Evolutionary conservation across 1,140 invertebrate genomes (phyloP), one percentile per base, ranked within the genome.

Genomic region (Riptortus pedestris): DNA sequence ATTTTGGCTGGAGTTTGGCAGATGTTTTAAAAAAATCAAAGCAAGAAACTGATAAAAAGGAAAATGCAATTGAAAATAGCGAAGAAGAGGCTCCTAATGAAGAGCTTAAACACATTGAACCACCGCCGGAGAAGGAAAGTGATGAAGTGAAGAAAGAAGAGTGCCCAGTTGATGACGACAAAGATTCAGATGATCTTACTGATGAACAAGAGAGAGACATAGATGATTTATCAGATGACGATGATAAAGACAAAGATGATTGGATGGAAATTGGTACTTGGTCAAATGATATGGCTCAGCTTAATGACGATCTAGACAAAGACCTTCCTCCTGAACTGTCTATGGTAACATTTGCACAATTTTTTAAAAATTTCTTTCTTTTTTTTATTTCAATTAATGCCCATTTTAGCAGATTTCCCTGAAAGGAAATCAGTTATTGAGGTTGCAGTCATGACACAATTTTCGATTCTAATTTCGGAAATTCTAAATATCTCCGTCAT

Each of bases 1-100:
- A 93, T 77, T 96, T 96, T 76, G 92, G 91, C 0, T 96, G 91
- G 91, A 91, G 85, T 71, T 75, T 94, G 28, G 85, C 87, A 20
- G 90, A 93, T 73, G 90, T 93, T 7, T 72, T 90, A 28, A 82
- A 80, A 69, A 85, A 83, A 70, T 80, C 81, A 0, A 81, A 80
- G 60, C 80, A 83, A 69, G 70, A 78, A 59, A 66, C 64, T 43
- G 69, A 69, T 69, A 68, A 63, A 63, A 70, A 65, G 69, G 70
- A 55, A 20, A n/a, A n/a, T n/a, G n/a, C n/a, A n/a, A 68, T 70
- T 38, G 52, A 51, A 55, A 63, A 61, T 48, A 70, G 69, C 18
- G 66, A 27, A 12, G 24, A 20, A 14, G 61, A 48, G 27, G 31
- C 47, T 0, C 64, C 60, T 29, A 57, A 67, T 51, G 63, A 67